Evolutionary conservation across 2,113 vertebrate species (phyloP).

Genomic region (Eidolon helvum): DNA sequence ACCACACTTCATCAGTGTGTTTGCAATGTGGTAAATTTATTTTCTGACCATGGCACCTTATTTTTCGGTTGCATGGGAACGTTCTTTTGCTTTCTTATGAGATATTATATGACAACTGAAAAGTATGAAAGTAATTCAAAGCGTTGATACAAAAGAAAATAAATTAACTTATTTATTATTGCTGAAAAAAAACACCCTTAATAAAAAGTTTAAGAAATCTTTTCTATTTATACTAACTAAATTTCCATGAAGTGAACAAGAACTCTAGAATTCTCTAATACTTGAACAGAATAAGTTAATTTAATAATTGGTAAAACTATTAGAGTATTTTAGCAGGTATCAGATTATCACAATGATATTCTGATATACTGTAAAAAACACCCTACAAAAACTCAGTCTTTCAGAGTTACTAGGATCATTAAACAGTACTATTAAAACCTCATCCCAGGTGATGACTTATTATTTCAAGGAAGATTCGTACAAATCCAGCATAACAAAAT

Average conservation of each 20-base stretch:
- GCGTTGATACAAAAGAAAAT: not conserved
- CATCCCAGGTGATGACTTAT: not conserved
- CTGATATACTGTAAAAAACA: not conserved
- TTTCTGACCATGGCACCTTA: slow-evolving; percentile 72
- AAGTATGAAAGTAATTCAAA: slow-evolving; percentile 17
- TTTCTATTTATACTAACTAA: slow-evolving; percentile 14
- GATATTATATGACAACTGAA: slow-evolving; percentile 13
- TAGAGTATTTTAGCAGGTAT: not conserved
- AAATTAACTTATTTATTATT: not conserved
- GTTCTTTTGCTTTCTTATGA: slow-evolving; percentile 43
- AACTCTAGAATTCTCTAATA: slow-evolving; percentile 37
- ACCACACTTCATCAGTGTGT: slow-evolving; percentile 81
- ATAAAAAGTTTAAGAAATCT: not conserved
- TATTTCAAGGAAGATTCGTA: not conserved
- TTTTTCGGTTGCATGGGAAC: slow-evolving; percentile 67
- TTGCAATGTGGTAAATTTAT: slow-evolving; percentile 76
- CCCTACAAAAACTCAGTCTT: not conserved
- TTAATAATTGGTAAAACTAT: slow-evolving; percentile 3
- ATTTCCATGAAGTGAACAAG: not conserved
- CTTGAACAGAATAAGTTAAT: not conserved
- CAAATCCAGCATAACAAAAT: not conserved
- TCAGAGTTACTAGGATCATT: not conserved
- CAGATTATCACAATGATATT: not conserved
- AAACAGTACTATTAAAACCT: not conserved
- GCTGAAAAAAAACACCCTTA: not conserved